These are phyloP conservation scores for Cercopithecus petaurista DNA, from an alignment of 2,797 vertebrate species.

Conservation along the genomic window DNA sequence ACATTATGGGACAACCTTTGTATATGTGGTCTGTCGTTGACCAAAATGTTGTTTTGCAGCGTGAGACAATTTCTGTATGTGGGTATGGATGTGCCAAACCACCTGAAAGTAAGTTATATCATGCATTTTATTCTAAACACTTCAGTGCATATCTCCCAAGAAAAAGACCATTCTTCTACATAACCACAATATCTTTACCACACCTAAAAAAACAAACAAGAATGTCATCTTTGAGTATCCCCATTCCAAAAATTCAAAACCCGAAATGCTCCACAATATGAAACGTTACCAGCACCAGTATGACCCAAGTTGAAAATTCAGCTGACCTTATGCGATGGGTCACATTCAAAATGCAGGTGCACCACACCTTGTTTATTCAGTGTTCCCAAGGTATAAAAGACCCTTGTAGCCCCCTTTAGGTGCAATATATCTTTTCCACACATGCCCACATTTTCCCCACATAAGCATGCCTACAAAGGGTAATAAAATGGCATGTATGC, in stretches of 20 bases:
- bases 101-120: not conserved
- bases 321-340: not conserved
- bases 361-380: not conserved
- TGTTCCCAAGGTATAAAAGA: not conserved
- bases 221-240: not conserved
- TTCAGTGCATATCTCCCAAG: not conserved
- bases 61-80: not conserved
- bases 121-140: not conserved
- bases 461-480: no score
- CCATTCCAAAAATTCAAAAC: not conserved
- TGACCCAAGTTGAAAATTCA: not conserved
- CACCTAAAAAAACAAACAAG: not conserved
- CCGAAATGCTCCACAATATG: not conserved
- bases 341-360: not conserved
- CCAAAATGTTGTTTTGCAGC: not conserved
- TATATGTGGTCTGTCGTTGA: not conserved
- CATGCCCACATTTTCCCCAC: no score
- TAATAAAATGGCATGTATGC: no score
- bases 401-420: no score
- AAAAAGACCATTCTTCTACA: not conserved
- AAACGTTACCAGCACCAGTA: not conserved
- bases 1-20: not conserved
- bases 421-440: no score
- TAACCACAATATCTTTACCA: not conserved
- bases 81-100: not conserved